Base-by-base conservation (phyloP, 1,140 invertebrate genomes). In the Neodiprion pinetum region DNA sequence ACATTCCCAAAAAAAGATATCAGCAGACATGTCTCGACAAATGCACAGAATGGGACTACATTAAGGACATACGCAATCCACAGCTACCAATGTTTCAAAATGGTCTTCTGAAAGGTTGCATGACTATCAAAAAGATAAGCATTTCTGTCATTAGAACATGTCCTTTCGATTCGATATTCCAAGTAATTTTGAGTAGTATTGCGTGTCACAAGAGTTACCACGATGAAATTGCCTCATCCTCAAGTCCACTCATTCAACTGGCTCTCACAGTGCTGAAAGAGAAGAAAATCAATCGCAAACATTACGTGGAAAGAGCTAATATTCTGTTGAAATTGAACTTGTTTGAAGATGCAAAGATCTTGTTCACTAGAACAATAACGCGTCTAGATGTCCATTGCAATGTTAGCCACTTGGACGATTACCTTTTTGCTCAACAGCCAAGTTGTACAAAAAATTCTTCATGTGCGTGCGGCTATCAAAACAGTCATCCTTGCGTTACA, bases 151-250 rank as follows among this genome's bases (percentile, higher is more conserved):
- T n/a, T 21, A 68, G 65, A 9, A 75, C 74, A 8, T 75, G 74
- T 72, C 66, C 71, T 10, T 75, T 75, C n/a, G 71, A 75, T 48
- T 50, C 74, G 47, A 50, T 69, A 12, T 75, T 75, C 17, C 74
- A 75, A 65, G 14, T 75, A 14, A 72, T 75, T 28, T 14, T 68
- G 21, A 69, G n/a, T 48, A 71, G 28, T 9, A 67, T 75, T 5
- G 48, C 71, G 8, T 40, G 40, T 4, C 67, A 61, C 14, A 7
- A 47, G 68, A 10, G 17, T 8, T 75, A 72, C 61, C 17, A 21
- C 50, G 71, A 72, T 7, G 17, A 73, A 2, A 75, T 75, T 50
- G 21, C 48, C 5, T 48, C n/a, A 2, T 40, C n/a, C 21, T 23
- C 21, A 11, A 48, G 47, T 48, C 9, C 21, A 17, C 10, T 48